Evolutionary conservation across 2,797 vertebrate genomes (phyloP), one percentile per base, ranked within the genome.

Genomic region (Etheostoma perlongum): DNA sequence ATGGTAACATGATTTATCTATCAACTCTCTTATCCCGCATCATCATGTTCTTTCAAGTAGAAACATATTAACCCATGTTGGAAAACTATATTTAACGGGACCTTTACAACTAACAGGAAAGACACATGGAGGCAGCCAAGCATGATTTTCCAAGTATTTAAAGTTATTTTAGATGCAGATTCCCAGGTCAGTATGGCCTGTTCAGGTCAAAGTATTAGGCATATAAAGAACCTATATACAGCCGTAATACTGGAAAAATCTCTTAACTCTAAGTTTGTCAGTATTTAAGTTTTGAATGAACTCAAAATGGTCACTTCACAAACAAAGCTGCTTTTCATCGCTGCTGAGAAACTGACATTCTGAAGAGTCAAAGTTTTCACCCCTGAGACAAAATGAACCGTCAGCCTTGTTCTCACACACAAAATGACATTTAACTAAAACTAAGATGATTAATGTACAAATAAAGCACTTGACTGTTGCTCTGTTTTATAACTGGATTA

Each of bases 341-440:
- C 72, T 21, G 57, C 83, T 78, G 67, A 72, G 79, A 87, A 70
- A 25, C 30, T 76, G 85, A 85, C 82, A 89, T 88, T 89, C 85
- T 55, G 14, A 74, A 83, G 62, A 33, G 55, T 68, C 61, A 40
- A 33, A 60, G 67, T 53, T 60, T 74, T 69, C 72, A 49, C 52
- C 73, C 62, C 1, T 1, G 59, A 74, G 73, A 78, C 57, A 71
- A 65, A 67, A 59, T 11, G 14, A 42, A 44, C 42, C 9, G 44
- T 27, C 58, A 58, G 71, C 70, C 21, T 65, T 8, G 74, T 58
- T 84, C 60, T 80, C 52, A 64, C 71, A 62, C 42, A 69, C 51
- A 58, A 72, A 70, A 42, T 57, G 67, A 57, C 75, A 71, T 75
- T 79, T 80, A 69, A 49, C 44, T 48, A 11, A 80, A 65, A 48